Evolutionary conservation across 2,113 vertebrate genomes (phyloP).

Genomic region (Myanophis thanlyinensis): DNA sequence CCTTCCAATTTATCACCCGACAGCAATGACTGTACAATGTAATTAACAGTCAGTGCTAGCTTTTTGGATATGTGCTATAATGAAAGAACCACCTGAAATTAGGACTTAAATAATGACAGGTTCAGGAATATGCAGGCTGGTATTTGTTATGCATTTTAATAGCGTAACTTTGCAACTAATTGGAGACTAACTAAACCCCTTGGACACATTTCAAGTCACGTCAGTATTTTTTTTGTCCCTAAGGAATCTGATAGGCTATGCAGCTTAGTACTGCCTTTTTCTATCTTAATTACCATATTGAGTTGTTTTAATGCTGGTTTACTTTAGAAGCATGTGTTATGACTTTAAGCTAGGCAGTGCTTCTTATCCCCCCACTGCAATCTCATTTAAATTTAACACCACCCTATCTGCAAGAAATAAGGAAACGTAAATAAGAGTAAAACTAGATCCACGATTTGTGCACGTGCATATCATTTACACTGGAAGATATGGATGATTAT

Average conservation of each 20-base stretch:
- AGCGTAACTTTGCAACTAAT: slow-evolving; percentile 80
- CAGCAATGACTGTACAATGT: slow-evolving; percentile 60
- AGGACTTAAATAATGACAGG: slow-evolving; percentile 80
- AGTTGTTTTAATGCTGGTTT: slow-evolving; percentile 69
- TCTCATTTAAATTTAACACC: slow-evolving; percentile 47
- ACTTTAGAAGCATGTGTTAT: slow-evolving; percentile 60
- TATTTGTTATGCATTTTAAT: slow-evolving; percentile 79
- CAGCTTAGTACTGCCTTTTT: slow-evolving; percentile 69
- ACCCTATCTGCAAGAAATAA: slow-evolving; percentile 38
- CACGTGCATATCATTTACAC: neutral
- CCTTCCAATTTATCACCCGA: slow-evolving; percentile 68
- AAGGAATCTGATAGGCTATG: slow-evolving; percentile 67
- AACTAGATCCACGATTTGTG: neutral
- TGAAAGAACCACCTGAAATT: slow-evolving; percentile 78
- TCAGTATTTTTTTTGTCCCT: slow-evolving; percentile 67
- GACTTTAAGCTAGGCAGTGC: slow-evolving; percentile 56
- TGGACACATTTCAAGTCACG: slow-evolving; percentile 73
- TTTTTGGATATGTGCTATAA: slow-evolving; percentile 71
- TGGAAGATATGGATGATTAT: slow-evolving; percentile 3
- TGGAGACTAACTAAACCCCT: slow-evolving; percentile 80
- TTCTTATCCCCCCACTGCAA: slow-evolving; percentile 35
- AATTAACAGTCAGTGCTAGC: slow-evolving; percentile 82
- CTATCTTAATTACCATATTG: slow-evolving; percentile 82
- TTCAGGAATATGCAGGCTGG: slow-evolving; percentile 70
- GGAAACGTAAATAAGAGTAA: slow-evolving; percentile 14